Percentiles rank a stretch among this genome's conserved stretches.
These are phyloP conservation scores for Natator depressus DNA, from an alignment of 2,113 vertebrate genomes.

Conservation along the genomic window DNA sequence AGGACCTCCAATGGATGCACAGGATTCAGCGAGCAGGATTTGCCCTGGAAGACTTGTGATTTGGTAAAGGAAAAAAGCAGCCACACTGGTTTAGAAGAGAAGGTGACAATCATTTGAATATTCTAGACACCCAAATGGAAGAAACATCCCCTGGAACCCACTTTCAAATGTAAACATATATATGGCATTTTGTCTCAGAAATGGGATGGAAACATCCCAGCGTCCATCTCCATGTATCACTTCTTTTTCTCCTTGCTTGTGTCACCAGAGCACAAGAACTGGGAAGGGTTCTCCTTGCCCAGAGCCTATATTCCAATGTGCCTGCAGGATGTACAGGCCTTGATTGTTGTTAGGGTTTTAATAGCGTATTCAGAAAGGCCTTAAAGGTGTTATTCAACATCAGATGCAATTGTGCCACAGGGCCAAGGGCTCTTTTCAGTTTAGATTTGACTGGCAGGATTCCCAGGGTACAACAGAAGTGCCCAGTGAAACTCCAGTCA, in stretches of 20 bases:
- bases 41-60: neutral
- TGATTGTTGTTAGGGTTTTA: neutral
- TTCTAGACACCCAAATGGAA: neutral
- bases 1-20: neutral
- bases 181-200: neutral
- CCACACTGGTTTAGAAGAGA: neutral
- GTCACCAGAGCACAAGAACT: neutral
- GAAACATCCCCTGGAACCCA: neutral
- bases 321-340: neutral
- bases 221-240: neutral
- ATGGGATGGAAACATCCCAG: neutral
- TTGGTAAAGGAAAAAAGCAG: neutral
- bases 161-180: neutral
- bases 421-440: neutral
- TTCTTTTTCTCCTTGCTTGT: neutral
- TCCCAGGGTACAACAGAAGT: neutral
- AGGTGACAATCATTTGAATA: neutral
- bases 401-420: neutral
- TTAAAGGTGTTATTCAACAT: neutral
- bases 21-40: neutral
- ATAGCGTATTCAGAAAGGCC: neutral
- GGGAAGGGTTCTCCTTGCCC: accelerated
- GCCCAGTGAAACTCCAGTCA: neutral
- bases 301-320: neutral
- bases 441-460: neutral